Evolutionary conservation across 2,888 invertebrate species (phyloP), one percentile per base, ranked within the genome.

Genomic region (Papilio gigon): DNA sequence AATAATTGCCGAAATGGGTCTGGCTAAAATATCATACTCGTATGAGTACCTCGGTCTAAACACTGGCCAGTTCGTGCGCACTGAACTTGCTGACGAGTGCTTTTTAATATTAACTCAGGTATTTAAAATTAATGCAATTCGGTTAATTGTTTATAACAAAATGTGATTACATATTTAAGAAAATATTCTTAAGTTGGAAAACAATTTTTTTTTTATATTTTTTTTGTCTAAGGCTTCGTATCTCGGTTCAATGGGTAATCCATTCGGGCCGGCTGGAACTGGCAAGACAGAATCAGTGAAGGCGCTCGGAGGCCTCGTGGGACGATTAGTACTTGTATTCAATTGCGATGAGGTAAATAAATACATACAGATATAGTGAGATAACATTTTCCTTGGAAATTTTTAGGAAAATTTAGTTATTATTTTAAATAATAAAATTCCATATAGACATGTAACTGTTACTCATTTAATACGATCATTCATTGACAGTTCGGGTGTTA

Each of bases 251-350:
- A 99, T 99, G 68, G 99, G 99, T 9, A 99, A 99, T 91, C 99
- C 99, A 0, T 99, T 99, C 79, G 99, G 99, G 0, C 99, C 99
- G 1, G 99, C 99, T 22, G 99, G 99, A 67, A 99, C 99, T 0
- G 99, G 99, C 0, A 99, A 99, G 92, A 99, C 99, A 0, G 99
- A 99, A 87, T 98, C 98, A 25, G 98, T 99, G 0, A 99, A 99
- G 92, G 98, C 98, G 0, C 91, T 99, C 6, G 98, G 98, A 0
- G 94, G 95, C 4, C 93, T 98, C 75, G 93, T 99, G 75, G 99
- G 99, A 0, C 93, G 99, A 65, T 95, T 98, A 78, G 98, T 98
- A n/a, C 89, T 98, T 60, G 97, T 98, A 8, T 98, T 98, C 86
- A 98, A 98, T 87, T 99, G 99, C 86, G 99, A 99, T 90, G 99